Conservation (phyloP, 1,140 invertebrate species). For the Drosophila subpulchrella region DNA sequence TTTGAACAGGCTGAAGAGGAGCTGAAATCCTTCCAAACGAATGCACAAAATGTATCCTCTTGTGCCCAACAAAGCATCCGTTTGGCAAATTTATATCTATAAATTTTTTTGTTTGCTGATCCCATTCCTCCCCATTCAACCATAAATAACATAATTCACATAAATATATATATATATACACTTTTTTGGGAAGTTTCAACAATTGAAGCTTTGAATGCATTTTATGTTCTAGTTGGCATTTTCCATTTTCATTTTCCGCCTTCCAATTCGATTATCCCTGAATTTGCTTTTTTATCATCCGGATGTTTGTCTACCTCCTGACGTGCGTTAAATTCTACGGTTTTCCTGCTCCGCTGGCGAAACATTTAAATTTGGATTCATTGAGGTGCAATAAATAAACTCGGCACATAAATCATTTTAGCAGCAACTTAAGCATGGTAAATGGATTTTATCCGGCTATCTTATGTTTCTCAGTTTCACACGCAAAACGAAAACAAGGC, state of each 20-base stretch:
- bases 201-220: conserved; percentile 50
- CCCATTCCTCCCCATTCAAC: conserved; percentile 2
- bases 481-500: conserved; percentile 2
- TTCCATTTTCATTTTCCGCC: conserved; percentile 48
- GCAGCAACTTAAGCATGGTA: conserved; percentile 48
- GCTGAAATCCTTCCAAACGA: conserved; percentile 41
- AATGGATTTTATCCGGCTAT: conserved; percentile 47
- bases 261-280: conserved; percentile 57
- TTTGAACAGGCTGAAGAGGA: conserved; percentile 18
- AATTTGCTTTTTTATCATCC: conserved; percentile 15
- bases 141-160: conserved; percentile 65
- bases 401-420: conserved; percentile 67
- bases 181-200: conserved; percentile 21
- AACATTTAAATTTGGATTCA: conserved; percentile 68
- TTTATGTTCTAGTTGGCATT: conserved; percentile 53
- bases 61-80: conserved; percentile 31
- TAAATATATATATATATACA: conserved; percentile 18
- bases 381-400: conserved; percentile 72
- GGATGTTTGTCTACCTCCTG: conserved; percentile 12
- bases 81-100: conserved; percentile 19
- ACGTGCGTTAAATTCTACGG: conserved; percentile 15
- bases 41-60: conserved; percentile 39
- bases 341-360: conserved; percentile 8
- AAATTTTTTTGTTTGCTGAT: conserved; percentile 28
- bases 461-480: conserved; percentile 36